Base-by-base conservation (phyloP, 2,888 invertebrate species). In the Osmoderma eremita region DNA sequence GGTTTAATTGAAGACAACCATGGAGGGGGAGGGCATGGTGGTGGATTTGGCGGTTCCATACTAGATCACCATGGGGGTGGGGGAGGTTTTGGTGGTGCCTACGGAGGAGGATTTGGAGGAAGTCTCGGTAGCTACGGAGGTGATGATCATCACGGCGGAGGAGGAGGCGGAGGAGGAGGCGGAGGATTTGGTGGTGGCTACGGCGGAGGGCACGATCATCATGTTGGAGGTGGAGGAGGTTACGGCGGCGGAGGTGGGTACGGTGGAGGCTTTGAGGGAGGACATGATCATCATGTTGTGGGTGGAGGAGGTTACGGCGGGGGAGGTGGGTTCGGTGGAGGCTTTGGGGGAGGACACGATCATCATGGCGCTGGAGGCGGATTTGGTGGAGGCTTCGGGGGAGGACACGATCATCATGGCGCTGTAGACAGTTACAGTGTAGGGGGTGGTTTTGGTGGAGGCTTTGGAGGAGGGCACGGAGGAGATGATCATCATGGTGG, bases 161-260 rank as follows among this genome's bases (percentile, higher is more conserved):
- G 65, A 20, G 67, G 63, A 17, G 61, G 63, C 6, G 50, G 39
- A 13, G 61, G 58, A 50, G 64, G 63, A 4, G 63, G 64, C 18
- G 63, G 65, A 1, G 69, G 67, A 20, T 38, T 48, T 30, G 71
- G 84, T 3, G 85, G 85, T 13, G 67, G 68, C 39, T 70, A 69
- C 10, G 72, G 71, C 2, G 38, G 38, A 69, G 85, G 85, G 0
- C 84, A 85, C 30, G 67, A 63, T n/a, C 65, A 67, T 36, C 63
- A 68, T 39, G 67, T 67, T 17, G 72, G 72, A 22, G 65, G 66
- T 20, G 53, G 63, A 51, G 67, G 53, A 39, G 61, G 63, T 53
- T 30, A 70, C 3, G 65, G 50, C 4, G 38, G 39, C 15, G 63
- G 68, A 58, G 61, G 63, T n/a, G 66, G 68, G 20, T 15, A 36